phyloP scores from a whole-genome alignment of 2,888 invertebrate genomes.

The Parnassius orleans region DNA sequence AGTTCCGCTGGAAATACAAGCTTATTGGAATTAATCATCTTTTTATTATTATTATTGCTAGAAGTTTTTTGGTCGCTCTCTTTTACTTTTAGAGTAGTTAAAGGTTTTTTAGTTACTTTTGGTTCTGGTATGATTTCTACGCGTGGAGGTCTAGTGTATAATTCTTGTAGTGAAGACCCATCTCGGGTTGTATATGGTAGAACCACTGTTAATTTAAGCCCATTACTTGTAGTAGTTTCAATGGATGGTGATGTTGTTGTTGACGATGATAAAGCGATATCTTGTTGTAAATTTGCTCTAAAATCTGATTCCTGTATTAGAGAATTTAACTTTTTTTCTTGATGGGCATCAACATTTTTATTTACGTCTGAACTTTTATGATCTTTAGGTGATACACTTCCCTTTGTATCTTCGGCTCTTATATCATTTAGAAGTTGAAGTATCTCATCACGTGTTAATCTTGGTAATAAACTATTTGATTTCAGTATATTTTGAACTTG shows the following conservation, averaged over 20 bases:
- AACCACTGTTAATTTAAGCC: conserved; percentile 82
- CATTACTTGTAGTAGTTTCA: conserved; percentile 55
- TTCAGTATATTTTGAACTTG: conserved; percentile 85
- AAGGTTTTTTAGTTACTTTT: conserved; percentile 52
- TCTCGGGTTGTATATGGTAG: conserved; percentile 83
- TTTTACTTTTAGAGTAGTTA: conserved; percentile 39
- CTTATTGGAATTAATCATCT: conserved; percentile 46
- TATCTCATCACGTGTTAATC: conserved; percentile 84
- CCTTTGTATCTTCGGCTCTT: conserved; percentile 73
- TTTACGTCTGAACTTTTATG: conserved; percentile 4
- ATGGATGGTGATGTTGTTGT: conserved; percentile 30
- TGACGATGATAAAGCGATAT: conserved; percentile 33
- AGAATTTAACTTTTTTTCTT: not conserved
- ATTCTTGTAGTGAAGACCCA: conserved; percentile 80
- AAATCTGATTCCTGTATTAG: conserved; percentile 32
- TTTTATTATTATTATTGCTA: conserved; percentile 43
- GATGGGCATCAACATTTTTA: not conserved
- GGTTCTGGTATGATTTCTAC: conserved; percentile 75
- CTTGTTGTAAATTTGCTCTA: conserved; percentile 38
- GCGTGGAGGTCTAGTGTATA: conserved; percentile 84
- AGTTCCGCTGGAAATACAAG: conserved; percentile 60
- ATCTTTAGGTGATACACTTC: conserved; percentile 33
- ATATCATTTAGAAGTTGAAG: conserved; percentile 85
- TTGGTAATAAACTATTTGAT: conserved; percentile 82
- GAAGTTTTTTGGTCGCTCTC: conserved; percentile 36